Percentiles rank a stretch among this genome's conserved stretches.
phyloP scores from a whole-genome alignment of 2,113 vertebrate species.

The Oryzias woworae region DNA sequence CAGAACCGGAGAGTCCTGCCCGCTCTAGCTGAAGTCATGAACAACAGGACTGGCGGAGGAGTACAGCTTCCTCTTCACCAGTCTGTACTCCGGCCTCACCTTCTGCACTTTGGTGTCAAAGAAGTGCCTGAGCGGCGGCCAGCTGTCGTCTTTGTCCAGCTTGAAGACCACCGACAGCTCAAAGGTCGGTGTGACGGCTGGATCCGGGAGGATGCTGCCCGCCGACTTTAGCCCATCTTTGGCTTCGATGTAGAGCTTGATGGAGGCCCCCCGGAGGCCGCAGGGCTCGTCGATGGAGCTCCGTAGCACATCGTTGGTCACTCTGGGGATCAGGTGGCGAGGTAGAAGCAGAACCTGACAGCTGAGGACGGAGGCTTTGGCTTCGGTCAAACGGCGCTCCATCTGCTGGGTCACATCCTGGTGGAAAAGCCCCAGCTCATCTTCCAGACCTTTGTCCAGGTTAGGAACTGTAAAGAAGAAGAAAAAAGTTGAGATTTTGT shows the following conservation, averaged over 20 bases:
- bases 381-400: conserved; percentile 67
- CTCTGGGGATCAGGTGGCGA: conserved; percentile 57
- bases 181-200: conserved; percentile 74
- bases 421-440: conserved; percentile 54
- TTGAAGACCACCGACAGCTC: conserved; percentile 75
- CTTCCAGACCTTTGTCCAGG: conserved; percentile 32
- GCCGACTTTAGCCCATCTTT: conserved; percentile 50
- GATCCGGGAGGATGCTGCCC: conserved; percentile 61
- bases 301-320: conserved; percentile 66
- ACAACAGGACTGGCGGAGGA: conserved; percentile 78
- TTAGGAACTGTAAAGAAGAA: conserved; percentile 19
- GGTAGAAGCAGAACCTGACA: conserved; percentile 77
- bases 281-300: conserved; percentile 75
- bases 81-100: conserved; percentile 73
- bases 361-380: conserved; percentile 68
- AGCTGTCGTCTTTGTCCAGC: conserved; percentile 48
- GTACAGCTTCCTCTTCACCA: conserved; percentile 82
- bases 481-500: background rate
- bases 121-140: conserved; percentile 68
- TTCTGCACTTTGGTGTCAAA: conserved; percentile 70
- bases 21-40: conserved; percentile 58
- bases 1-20: no score
- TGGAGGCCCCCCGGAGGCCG: conserved; percentile 75
- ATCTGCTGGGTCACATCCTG: conserved; percentile 65
- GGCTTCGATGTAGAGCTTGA: conserved; percentile 67